These are phyloP conservation scores for Grallaria varia DNA, from an alignment of 2,113 vertebrate genomes.

Conservation along the genomic window DNA sequence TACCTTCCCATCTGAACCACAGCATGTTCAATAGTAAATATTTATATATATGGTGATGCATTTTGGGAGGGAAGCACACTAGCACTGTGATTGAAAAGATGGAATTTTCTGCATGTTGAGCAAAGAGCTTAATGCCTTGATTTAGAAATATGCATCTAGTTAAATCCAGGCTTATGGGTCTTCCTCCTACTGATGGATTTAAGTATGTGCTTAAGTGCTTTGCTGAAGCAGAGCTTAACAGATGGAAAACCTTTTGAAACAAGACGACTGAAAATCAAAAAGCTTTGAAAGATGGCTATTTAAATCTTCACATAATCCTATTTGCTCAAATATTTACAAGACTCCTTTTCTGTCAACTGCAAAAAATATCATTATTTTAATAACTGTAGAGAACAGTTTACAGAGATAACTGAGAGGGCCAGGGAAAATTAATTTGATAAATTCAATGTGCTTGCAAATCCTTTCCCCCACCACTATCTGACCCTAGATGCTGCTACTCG, in stretches of 20 bases:
- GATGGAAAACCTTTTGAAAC: constrained; percentile 42
- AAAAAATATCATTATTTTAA: not conserved
- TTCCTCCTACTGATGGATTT: constrained; percentile 22
- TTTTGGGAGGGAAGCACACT: not conserved
- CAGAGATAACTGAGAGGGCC: not conserved
- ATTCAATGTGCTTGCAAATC: not conserved
- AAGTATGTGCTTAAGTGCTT: constrained; percentile 24
- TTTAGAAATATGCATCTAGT: constrained; percentile 18
- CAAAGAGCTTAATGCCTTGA: constrained; percentile 15
- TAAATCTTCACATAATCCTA: constrained; percentile 12
- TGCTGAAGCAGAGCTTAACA: constrained; percentile 37
- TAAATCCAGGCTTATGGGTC: constrained; percentile 28
- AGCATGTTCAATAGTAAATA: not conserved
- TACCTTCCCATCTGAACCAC: not conserved
- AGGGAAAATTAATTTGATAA: not conserved
- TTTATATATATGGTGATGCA: not conserved
- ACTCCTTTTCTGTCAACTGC: not conserved
- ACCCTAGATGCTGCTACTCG: not conserved
- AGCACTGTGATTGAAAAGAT: not conserved
- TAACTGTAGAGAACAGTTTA: not conserved
- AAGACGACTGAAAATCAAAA: not conserved
- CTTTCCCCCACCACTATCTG: not conserved
- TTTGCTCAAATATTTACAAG: constrained; percentile 14
- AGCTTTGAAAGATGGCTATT: not conserved
- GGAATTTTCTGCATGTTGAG: constrained; percentile 26